A percentile compares a stretch with the other conserved stretches of the same genome.
Evolutionary conservation across 2,797 vertebrate genomes (phyloP).

Genomic region (Crypturellus tataupa): DNA sequence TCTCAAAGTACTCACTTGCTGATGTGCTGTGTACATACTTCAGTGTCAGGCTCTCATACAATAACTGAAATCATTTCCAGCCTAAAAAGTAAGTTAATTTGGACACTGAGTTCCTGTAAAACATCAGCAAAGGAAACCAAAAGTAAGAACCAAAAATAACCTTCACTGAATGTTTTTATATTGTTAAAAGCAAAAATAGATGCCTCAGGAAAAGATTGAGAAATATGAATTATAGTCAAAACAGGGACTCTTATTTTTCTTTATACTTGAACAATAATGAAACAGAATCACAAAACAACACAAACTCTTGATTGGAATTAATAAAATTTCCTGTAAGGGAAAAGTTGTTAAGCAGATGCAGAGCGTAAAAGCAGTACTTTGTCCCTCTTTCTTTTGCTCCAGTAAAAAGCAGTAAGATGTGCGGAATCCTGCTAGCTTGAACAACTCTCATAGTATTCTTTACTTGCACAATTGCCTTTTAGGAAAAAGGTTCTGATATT

Average conservation of each 20-base stretch:
- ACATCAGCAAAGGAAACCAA: not conserved
- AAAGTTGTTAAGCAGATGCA: not conserved
- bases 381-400: constrained; percentile 20
- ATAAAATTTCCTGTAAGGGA: not conserved
- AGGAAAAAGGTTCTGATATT: not conserved
- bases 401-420: constrained; percentile 55
- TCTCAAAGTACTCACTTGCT: not conserved
- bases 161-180: not conserved
- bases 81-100: not conserved
- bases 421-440: constrained; percentile 9
- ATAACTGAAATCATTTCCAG: not conserved
- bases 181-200: not conserved
- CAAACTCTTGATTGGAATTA: constrained; percentile 23
- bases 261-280: constrained; percentile 15
- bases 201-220: not conserved
- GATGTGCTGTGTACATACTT: not conserved
- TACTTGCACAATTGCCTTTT: constrained; percentile 4
- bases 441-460: constrained; percentile 20
- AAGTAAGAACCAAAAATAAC: not conserved
- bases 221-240: not conserved
- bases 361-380: constrained; percentile 19
- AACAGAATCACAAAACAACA: not conserved
- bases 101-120: not conserved
- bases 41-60: not conserved
- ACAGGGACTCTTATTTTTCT: not conserved